Evolutionary conservation across 2,888 invertebrate species (phyloP), one percentile per base, ranked within the genome.

Genomic region (Smittia sp.): DNA sequence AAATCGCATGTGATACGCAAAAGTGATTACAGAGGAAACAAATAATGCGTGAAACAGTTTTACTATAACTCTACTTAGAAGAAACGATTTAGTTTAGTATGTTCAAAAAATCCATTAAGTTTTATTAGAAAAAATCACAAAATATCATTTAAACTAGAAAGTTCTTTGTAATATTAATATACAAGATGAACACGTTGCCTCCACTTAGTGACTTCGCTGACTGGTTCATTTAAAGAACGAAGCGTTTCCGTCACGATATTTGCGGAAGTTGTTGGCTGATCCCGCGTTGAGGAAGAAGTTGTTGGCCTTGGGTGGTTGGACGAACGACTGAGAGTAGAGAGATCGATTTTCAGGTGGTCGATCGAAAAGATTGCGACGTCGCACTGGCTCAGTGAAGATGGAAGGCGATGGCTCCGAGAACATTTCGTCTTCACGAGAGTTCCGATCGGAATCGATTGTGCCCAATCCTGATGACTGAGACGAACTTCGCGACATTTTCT

Each of bases 401-500:
- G 69, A 69, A 3, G 27, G 3, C 15, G 15, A 4, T 15, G 15
- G 18, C 25, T 69, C 69, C 1, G 41, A 13, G 6, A 18, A 20
- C 11, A 24, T 13, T 1, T 46, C 7, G n/a, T 52, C 52, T 58
- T 72, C 72, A 3, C 62, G 20, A 13, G 58, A 72, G 54, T 72
- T 72, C 15, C 62, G 58, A 4, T 72, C 72, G 1, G 62, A 62
- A 24, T 27, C 58, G 25, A 54, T 54, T 18, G 54, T 70, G 1
- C 58, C 72, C 2, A 72, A 58, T 18, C 72, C 72, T 15, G 62
- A 62, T 22, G 62, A 62, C 3, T 72, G 72, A 11, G 72, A 72
- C 15, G 62, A 62, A 13, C 39, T 62, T 32, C 72, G 25, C 4
- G 72, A 72, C 1, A 62, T 39, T 15, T 18, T 15, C n/a, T 32